Percentiles rank a stretch among this genome's conserved stretches.
phyloP scores from a whole-genome alignment of 1,140 invertebrate species.

The Drosophila saltans region DNA sequence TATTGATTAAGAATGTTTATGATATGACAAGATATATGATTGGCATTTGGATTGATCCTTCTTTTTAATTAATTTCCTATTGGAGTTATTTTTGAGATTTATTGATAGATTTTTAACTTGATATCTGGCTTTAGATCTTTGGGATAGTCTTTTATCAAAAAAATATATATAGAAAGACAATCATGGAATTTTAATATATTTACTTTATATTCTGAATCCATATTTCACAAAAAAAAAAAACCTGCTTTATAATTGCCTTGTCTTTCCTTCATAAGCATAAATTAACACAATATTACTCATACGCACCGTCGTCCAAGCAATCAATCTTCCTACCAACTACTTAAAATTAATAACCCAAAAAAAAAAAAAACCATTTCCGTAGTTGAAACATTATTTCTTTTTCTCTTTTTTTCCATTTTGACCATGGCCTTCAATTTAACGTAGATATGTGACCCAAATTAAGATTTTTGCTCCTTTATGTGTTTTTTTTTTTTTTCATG shows the following conservation, averaged over 20 bases:
- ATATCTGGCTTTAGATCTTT: no score
- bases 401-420: slow-evolving; percentile 18
- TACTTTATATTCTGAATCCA: no score
- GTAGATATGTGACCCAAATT: background rate
- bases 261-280: background rate
- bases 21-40: background rate
- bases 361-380: slow-evolving; percentile 1
- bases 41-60: background rate
- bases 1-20: slow-evolving; percentile 13
- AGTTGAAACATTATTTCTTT: background rate
- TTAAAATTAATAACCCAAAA: background rate
- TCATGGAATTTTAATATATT: no score
- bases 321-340: no score
- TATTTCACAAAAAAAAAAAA: no score
- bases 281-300: background rate
- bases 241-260: no score
- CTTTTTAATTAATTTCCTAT: slow-evolving; percentile 3
- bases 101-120: background rate
- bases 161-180: no score
- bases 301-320: background rate
- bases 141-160: no score
- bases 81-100: background rate
- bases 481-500: slow-evolving; percentile 50
- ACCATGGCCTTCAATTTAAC: slow-evolving; percentile 54
- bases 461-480: slow-evolving; percentile 38